A percentile compares a stretch with the other conserved stretches of the same genome.
These are phyloP conservation scores for Protonemura montana DNA, from an alignment of 2,888 invertebrate genomes.

Conservation along the genomic window DNA sequence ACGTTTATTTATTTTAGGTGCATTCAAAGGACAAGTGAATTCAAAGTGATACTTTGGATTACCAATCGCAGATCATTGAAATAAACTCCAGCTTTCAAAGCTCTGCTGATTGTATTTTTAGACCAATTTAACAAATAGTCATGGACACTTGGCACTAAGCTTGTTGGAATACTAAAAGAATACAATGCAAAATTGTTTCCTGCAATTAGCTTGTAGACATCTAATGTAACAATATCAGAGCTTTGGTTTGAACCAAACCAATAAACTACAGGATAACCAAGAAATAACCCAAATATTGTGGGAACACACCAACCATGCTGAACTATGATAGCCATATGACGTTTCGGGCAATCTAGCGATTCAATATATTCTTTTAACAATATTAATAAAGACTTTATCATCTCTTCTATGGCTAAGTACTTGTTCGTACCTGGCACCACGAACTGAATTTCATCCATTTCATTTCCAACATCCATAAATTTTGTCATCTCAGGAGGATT, in stretches of 20 bases:
- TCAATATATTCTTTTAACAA: not conserved
- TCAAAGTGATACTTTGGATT: not conserved
- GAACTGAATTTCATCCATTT: not conserved
- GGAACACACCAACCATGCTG: conserved; percentile 53
- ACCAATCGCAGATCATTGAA: not conserved
- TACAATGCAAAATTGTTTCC: conserved; percentile 45
- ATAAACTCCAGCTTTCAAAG: not conserved
- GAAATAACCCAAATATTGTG: conserved; percentile 54
- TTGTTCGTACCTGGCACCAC: not conserved
- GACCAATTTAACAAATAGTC: conserved; percentile 45
- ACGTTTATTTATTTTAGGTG: too few relatives aligned
- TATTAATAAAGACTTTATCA: not conserved
- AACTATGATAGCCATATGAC: not conserved
- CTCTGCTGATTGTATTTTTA: not conserved
- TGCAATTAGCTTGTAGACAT: conserved; percentile 47
- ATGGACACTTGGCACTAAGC: conserved; percentile 26
- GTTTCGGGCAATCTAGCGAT: not conserved
- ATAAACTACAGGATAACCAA: conserved; percentile 56
- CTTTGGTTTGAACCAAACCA: conserved; percentile 52
- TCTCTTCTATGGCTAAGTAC: not conserved
- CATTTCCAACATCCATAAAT: not conserved
- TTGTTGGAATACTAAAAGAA: conserved; percentile 52
- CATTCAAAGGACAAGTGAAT: not conserved
- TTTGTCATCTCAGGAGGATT: not conserved
- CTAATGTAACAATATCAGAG: conserved; percentile 45